phyloP scores from a whole-genome alignment of 92 coral and sea anemone species.

The Desmophyllum pertusum region DNA sequence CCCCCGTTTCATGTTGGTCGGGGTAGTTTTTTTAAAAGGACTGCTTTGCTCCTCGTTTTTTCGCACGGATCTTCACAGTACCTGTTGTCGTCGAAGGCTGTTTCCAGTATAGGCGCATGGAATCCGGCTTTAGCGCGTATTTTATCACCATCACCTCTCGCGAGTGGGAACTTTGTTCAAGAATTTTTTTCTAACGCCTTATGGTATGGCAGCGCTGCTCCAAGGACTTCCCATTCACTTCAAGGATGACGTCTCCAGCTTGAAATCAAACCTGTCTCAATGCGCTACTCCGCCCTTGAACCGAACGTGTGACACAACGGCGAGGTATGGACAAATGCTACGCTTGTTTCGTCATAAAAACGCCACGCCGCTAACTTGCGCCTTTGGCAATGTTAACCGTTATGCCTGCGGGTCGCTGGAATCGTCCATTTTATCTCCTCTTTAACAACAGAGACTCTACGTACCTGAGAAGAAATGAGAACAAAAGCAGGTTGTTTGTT shows the following conservation, averaged over 20 bases:
- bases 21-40: not conserved
- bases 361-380: conserved; percentile 81
- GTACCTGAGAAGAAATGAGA: not conserved
- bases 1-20: not conserved
- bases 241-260: conserved; percentile 75
- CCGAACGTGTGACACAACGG: conserved; percentile 72
- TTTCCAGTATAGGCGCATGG: conserved; percentile 43
- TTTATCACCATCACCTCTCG: conserved; percentile 59
- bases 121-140: conserved; percentile 48
- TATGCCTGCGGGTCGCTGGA: conserved; percentile 39
- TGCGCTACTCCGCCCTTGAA: conserved; percentile 83
- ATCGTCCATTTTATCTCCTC: conserved; percentile 20
- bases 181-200: conserved; percentile 65
- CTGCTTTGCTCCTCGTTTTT: not conserved
- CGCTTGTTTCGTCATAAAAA: conserved; percentile 70
- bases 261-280: conserved; percentile 69
- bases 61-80: conserved; percentile 21
- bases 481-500: not conserved
- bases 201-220: conserved; percentile 56
- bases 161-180: conserved; percentile 64
- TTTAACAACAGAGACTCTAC: not conserved
- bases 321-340: conserved; percentile 50
- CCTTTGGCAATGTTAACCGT: conserved; percentile 72
- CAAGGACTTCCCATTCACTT: conserved; percentile 72
- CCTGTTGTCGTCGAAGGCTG: conserved; percentile 47